Percentiles rank a stretch among this genome's conserved stretches.
These are phyloP conservation scores for Sebastes fasciatus DNA, from an alignment of 2,113 vertebrate genomes.

Conservation along the genomic window DNA sequence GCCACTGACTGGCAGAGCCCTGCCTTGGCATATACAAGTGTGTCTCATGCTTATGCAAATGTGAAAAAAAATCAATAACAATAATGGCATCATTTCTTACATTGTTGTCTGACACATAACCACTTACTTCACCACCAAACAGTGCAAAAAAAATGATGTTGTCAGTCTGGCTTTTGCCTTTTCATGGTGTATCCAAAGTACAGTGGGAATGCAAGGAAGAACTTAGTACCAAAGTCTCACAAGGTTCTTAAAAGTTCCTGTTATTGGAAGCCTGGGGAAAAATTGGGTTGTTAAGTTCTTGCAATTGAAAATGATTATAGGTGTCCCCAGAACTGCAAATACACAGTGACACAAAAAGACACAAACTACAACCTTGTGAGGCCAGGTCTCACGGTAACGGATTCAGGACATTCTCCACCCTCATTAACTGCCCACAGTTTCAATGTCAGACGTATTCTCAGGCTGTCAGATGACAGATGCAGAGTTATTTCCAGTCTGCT, in stretches of 20 bases:
- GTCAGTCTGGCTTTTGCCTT: neutral
- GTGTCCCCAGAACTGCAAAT: neutral
- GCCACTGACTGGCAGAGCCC: neutral
- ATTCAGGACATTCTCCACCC: neutral
- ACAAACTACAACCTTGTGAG: neutral
- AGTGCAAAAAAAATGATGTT: neutral
- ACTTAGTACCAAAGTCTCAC: neutral
- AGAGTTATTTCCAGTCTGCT: neutral
- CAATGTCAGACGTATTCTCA: neutral
- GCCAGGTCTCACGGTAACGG: neutral
- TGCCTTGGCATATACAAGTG: neutral
- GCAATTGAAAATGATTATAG: neutral
- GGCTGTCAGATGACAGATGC: neutral
- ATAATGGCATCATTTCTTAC: neutral
- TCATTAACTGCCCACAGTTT: neutral
- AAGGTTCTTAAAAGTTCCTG: neutral
- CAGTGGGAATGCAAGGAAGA: neutral
- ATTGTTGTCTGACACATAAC: neutral
- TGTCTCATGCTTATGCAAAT: neutral
- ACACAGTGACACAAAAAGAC: neutral
- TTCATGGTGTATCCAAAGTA: conserved; percentile 14
- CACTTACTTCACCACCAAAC: neutral
- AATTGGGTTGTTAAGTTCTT: neutral
- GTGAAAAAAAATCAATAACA: neutral
- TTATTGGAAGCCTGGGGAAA: neutral